Conservation (phyloP, 2,888 invertebrate species). For the Cryptosula pallasiana region DNA sequence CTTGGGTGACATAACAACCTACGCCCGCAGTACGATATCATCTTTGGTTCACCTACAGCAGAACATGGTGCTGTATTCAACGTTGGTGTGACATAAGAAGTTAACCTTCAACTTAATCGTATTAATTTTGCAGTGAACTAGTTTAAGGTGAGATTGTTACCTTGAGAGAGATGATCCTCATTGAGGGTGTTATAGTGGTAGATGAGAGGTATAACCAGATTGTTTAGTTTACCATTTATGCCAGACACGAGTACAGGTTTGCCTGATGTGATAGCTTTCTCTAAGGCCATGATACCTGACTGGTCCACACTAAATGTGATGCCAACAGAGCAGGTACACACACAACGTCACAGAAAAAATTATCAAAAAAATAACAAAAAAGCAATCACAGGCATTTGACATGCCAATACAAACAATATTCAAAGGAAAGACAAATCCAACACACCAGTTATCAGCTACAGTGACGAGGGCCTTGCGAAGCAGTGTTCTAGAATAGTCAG, state of each 20-base stretch:
- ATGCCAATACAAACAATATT: too few relatives aligned
- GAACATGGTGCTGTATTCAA: too few relatives aligned
- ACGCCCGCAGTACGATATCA: constrained; percentile 47
- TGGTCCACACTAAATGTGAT: constrained; percentile 32
- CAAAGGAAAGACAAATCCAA: not conserved
- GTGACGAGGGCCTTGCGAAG: constrained; percentile 16
- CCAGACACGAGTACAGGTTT: constrained; percentile 45
- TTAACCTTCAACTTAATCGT: too few relatives aligned
- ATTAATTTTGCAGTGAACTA: too few relatives aligned
- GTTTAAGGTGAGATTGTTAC: too few relatives aligned
- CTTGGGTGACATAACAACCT: constrained; percentile 47
- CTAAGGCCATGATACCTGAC: constrained; percentile 41
- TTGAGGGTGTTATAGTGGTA: constrained; percentile 44
- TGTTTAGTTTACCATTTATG: constrained; percentile 44
- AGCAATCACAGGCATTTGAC: too few relatives aligned
- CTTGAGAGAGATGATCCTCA: constrained; percentile 39
- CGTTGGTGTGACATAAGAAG: too few relatives aligned
- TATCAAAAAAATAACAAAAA: too few relatives aligned
- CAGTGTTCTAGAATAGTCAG: constrained; percentile 9
- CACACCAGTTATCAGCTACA: constrained; percentile 19
- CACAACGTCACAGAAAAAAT: too few relatives aligned
- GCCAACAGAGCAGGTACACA: constrained; percentile 3
- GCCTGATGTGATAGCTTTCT: constrained; percentile 47
- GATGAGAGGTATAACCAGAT: constrained; percentile 44
- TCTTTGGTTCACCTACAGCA: constrained; percentile 34